Percentiles rank a stretch among this genome's conserved stretches.
Conservation (phyloP, 2,113 vertebrate genomes). For the Agelaius tricolor region DNA sequence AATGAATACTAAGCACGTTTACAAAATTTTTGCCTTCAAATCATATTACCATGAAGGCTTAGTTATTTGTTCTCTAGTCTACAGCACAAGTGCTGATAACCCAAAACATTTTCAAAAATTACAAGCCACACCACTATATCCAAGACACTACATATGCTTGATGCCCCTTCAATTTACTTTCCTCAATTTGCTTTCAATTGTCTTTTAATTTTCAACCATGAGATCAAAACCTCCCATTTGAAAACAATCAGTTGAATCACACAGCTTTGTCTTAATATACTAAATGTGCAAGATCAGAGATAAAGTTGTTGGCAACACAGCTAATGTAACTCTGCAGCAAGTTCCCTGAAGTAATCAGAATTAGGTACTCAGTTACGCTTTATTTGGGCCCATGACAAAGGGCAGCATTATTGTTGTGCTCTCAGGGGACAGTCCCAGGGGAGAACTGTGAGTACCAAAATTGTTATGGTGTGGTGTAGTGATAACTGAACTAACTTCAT, state of each 20-base stretch:
- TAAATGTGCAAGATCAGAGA: slow-evolving; percentile 48
- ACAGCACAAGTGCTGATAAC: not conserved
- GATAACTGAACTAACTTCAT: not conserved
- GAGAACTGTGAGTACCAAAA: not conserved
- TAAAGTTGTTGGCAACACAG: slow-evolving; percentile 23
- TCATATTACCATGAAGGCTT: not conserved
- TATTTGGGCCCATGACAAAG: not conserved
- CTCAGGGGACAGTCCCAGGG: not conserved
- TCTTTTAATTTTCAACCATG: slow-evolving; percentile 33
- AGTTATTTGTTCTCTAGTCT: not conserved
- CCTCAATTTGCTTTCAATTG: slow-evolving; percentile 45
- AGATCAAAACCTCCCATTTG: slow-evolving; percentile 45
- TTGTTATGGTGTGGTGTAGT: not conserved
- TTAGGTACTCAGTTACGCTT: not conserved
- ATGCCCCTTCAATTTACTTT: slow-evolving; percentile 19
- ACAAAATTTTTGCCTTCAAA: not conserved
- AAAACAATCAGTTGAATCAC: slow-evolving; percentile 40
- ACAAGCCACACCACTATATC: not conserved
- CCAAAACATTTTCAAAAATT: not conserved
- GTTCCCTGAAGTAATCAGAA: not conserved
- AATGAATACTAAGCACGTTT: not conserved
- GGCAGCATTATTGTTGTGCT: not conserved
- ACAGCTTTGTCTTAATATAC: slow-evolving; percentile 30
- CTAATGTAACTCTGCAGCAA: not conserved
- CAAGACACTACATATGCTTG: not conserved